Conservation (phyloP, 2,888 invertebrate species). For the Ormyrus pomaceus region DNA sequence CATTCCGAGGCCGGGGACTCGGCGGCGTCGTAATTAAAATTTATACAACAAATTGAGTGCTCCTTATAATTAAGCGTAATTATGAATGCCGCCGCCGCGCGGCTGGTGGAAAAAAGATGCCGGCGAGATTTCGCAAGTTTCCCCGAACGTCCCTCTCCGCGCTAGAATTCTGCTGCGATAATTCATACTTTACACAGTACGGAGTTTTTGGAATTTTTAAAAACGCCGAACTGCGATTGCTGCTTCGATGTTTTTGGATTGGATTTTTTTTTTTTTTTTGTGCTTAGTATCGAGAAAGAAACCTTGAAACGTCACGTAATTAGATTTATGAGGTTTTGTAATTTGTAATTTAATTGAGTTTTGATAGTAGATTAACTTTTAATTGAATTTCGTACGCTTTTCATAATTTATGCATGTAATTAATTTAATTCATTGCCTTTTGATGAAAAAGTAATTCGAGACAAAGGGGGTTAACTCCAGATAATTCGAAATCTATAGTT, state of each 20-base stretch:
- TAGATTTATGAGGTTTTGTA: too few species aligned
- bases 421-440: slow-evolving; percentile 16
- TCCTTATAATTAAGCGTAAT: slow-evolving; percentile 40
- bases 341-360: slow-evolving; percentile 20
- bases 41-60: slow-evolving; percentile 41
- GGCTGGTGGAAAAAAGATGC: slow-evolving; percentile 23
- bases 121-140: slow-evolving; percentile 34
- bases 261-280: too few species aligned
- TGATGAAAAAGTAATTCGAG: not conserved
- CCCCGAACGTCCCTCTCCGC: slow-evolving; percentile 13
- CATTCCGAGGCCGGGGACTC: slow-evolving; percentile 1
- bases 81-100: not conserved
- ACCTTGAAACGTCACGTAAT: too few species aligned
- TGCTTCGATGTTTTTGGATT: too few species aligned
- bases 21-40: slow-evolving; percentile 34
- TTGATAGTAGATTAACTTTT: slow-evolving; percentile 42
- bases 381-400: slow-evolving; percentile 29
- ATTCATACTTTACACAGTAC: too few species aligned
- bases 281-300: too few species aligned
- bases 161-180: slow-evolving; percentile 29
- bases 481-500: not conserved
- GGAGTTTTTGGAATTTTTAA: too few species aligned
- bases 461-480: not conserved
- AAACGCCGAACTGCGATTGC: too few species aligned
- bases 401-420: slow-evolving; percentile 41